Evolutionary conservation across 64 coral and sea anemone genomes (phyloP).

Genomic region (Stichodactyla helianthus): DNA sequence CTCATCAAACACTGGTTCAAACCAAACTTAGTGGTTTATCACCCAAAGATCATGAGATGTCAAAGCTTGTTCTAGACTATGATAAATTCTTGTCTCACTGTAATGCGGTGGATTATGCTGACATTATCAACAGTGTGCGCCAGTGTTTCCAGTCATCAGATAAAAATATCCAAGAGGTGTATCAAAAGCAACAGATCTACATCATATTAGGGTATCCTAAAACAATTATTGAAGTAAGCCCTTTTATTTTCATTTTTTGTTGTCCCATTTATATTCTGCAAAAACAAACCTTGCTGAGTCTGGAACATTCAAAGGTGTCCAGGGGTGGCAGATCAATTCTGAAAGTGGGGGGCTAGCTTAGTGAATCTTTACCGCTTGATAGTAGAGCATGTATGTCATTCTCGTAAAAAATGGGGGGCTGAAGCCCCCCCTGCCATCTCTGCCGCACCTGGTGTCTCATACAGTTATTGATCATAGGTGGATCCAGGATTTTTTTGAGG

Average conservation of each 20-base stretch:
- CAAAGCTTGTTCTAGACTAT: constrained; percentile 4
- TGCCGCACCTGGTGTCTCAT: too few species aligned
- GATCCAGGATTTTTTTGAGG: too few species aligned
- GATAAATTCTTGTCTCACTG: constrained; percentile 67
- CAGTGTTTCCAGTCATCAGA: constrained; percentile 46
- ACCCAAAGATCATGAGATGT: neutral
- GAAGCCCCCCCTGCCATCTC: too few species aligned
- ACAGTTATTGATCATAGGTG: too few species aligned
- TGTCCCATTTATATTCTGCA: too few species aligned
- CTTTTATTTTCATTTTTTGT: neutral
- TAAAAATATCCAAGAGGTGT: constrained; percentile 30
- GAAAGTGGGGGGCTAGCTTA: too few species aligned
- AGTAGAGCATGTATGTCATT: too few species aligned
- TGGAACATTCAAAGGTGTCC: too few species aligned
- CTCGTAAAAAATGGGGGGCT: too few species aligned
- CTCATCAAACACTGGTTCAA: constrained; percentile 33
- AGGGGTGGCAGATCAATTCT: too few species aligned
- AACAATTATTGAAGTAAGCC: constrained; percentile 67
- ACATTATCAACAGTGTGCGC: constrained; percentile 52
- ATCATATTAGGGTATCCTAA: constrained; percentile 49
- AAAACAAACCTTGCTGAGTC: too few species aligned
- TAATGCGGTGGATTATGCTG: constrained; percentile 75
- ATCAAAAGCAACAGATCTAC: constrained; percentile 58
- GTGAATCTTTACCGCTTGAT: too few species aligned
- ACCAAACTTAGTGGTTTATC: constrained; percentile 19